These are phyloP conservation scores for Luehdorfia chinensis DNA, from an alignment of 1,140 invertebrate genomes.

Conservation along the genomic window DNA sequence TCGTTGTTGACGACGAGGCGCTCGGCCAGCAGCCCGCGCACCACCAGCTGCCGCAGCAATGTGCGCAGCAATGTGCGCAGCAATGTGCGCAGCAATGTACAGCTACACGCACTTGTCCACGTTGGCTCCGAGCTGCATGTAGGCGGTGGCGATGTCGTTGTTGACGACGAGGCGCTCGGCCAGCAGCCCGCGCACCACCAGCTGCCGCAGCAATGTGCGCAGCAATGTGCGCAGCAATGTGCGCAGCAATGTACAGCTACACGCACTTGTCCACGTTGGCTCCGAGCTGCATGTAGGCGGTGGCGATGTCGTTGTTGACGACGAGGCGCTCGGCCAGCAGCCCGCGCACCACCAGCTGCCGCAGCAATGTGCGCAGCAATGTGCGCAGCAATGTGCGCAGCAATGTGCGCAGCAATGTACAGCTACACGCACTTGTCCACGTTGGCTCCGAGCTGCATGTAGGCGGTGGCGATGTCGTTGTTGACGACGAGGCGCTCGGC, in stretches of 20 bases:
- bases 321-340: constrained; percentile 88
- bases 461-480: constrained; percentile 90
- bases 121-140: constrained; percentile 86
- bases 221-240: no score
- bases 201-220: no score
- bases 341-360: no score
- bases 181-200: no score
- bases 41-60: no score
- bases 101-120: constrained; percentile 71
- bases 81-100: no score
- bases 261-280: constrained; percentile 77
- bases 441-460: constrained; percentile 86
- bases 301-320: constrained; percentile 88
- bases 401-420: no score
- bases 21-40: no score
- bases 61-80: no score
- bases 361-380: no score
- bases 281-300: constrained; percentile 89
- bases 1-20: constrained; percentile 87
- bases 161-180: constrained; percentile 87
- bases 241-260: no score
- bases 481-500: constrained; percentile 87
- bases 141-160: constrained; percentile 90
- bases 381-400: no score
- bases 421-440: constrained; percentile 71